phyloP scores from a whole-genome alignment of 2,797 vertebrate species.

The Characodon lateralis region DNA sequence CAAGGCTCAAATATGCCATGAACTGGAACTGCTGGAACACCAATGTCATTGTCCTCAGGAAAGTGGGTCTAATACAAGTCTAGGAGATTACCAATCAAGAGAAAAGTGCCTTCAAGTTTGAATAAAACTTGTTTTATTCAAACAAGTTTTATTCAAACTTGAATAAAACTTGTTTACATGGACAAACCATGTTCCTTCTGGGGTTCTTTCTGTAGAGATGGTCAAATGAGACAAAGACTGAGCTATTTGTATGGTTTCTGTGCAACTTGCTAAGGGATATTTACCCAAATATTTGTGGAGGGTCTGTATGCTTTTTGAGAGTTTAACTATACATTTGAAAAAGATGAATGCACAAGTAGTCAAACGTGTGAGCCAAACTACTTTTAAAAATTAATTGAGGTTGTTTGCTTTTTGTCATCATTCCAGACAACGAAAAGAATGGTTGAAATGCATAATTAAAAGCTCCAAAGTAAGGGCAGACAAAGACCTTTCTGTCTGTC shows the following conservation, averaged over 20 bases:
- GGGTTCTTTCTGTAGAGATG: no score
- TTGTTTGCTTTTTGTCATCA: neutral
- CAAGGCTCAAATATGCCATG: no score
- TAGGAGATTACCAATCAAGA: no score
- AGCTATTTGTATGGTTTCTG: neutral
- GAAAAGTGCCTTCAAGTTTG: no score
- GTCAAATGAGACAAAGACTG: no score
- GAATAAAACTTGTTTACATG: no score
- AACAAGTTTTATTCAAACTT: no score
- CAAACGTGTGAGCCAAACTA: neutral
- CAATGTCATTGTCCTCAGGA: no score
- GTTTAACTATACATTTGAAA: neutral
- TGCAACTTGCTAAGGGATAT: neutral
- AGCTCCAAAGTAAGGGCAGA: constrained; percentile 24
- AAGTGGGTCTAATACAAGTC: no score
- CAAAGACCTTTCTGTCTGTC: constrained; percentile 44
- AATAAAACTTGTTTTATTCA: no score
- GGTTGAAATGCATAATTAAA: neutral
- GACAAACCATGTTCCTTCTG: no score
- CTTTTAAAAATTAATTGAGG: neutral
- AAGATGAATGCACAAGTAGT: neutral
- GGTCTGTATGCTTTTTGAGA: neutral
- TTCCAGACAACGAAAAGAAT: neutral
- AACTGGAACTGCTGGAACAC: no score
- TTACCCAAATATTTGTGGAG: neutral